These are phyloP conservation scores for Synergus gifuensis DNA, from an alignment of 2,888 invertebrate genomes.

Conservation along the genomic window DNA sequence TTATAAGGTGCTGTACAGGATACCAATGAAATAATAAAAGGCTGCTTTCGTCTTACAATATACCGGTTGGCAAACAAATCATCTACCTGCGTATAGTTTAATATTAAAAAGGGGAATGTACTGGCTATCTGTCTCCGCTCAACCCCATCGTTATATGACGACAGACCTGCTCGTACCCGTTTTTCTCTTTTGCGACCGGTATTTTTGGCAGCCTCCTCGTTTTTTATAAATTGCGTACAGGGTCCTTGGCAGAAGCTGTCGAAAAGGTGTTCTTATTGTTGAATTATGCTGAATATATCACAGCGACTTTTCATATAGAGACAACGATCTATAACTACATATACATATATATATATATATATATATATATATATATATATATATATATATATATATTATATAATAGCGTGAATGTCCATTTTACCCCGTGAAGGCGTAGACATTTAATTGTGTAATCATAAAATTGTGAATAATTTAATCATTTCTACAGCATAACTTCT, in stretches of 20 bases:
- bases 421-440: too few species aligned
- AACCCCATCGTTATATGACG: background rate
- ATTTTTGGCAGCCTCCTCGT: constrained; percentile 56
- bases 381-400: too few species aligned
- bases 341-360: too few species aligned
- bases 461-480: too few species aligned
- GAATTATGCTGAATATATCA: constrained; percentile 43
- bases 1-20: background rate
- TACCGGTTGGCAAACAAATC: constrained; percentile 43
- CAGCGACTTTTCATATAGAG: background rate
- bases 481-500: too few species aligned
- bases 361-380: too few species aligned
- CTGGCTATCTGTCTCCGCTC: background rate
- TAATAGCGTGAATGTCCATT: too few species aligned
- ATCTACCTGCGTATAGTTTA: constrained; percentile 48
- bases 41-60: background rate
- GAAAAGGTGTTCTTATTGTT: constrained; percentile 47
- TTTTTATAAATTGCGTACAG: constrained; percentile 46
- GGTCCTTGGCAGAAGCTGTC: constrained; percentile 42
- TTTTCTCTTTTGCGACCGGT: constrained; percentile 64
- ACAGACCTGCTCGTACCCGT: constrained; percentile 55
- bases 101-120: constrained; percentile 11
- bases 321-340: too few species aligned
- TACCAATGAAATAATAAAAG: background rate
- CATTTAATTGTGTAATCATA: too few species aligned